Evolutionary conservation across 2,113 vertebrate species (phyloP).

Genomic region (Ramphastos sulfuratus): DNA sequence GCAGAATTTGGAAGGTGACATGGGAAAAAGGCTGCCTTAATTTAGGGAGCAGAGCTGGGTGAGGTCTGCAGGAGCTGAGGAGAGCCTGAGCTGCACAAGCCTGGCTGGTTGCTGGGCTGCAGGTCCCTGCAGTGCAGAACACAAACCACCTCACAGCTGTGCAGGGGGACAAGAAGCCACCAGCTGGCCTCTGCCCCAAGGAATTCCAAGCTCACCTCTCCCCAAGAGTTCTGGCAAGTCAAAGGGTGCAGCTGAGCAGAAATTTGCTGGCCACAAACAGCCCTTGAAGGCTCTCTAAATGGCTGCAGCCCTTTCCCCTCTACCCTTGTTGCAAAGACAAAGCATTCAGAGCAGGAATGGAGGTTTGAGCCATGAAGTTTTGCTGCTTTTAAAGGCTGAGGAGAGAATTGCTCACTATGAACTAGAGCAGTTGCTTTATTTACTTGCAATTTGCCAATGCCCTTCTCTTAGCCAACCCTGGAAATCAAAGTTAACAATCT

Average conservation of each 20-base stretch:
- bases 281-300: neutral
- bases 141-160: rapidly evolving
- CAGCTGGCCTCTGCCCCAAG: rapidly evolving
- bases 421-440: neutral
- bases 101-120: neutral
- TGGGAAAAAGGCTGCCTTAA: neutral
- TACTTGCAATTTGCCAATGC: neutral
- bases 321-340: neutral
- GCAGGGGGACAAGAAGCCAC: rapidly evolving
- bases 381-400: neutral
- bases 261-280: neutral
- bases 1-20: rapidly evolving
- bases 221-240: neutral
- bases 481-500: conserved; percentile 14
- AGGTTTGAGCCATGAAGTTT: neutral
- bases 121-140: neutral
- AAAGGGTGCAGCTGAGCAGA: neutral
- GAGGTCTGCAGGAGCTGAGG: neutral
- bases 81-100: neutral
- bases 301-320: neutral
- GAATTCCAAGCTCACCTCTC: neutral
- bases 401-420: neutral
- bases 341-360: neutral
- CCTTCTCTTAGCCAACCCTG: neutral
- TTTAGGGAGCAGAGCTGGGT: neutral